A percentile compares a stretch with the other conserved stretches of the same genome.
Conservation (phyloP, 2,797 vertebrate genomes). For the Clamator glandarius region DNA sequence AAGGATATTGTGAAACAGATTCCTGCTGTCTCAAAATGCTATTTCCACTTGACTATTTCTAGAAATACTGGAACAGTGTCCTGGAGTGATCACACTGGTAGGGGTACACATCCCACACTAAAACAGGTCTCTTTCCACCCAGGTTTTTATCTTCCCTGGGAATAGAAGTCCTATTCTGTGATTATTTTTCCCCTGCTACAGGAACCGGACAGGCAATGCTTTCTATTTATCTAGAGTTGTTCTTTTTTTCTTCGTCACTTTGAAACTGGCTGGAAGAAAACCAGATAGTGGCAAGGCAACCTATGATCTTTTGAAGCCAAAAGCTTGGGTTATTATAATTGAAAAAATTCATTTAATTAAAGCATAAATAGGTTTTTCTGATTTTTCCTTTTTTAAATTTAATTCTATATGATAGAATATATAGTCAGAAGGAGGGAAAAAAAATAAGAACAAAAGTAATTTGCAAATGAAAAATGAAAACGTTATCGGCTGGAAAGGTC, state of each 20-base stretch:
- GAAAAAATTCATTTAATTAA: background rate
- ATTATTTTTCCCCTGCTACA: background rate
- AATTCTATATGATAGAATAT: background rate
- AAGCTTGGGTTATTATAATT: background rate
- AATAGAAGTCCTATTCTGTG: background rate
- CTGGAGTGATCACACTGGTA: background rate
- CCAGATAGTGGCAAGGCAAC: background rate
- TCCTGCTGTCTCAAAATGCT: background rate
- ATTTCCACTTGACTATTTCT: background rate
- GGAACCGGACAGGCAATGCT: background rate
- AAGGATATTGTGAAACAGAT: background rate
- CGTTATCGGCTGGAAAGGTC: conserved; percentile 46
- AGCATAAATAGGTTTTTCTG: background rate
- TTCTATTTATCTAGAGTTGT: background rate
- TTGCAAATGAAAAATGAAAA: conserved; percentile 38
- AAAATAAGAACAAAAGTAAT: conserved; percentile 15
- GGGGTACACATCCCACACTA: background rate
- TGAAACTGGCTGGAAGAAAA: background rate
- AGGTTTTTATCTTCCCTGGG: background rate
- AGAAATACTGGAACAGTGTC: background rate
- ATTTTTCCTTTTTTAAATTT: background rate
- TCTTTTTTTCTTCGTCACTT: background rate
- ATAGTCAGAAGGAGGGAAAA: background rate
- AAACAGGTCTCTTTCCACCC: background rate
- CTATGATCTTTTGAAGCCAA: background rate